Evolutionary conservation across 2,888 invertebrate species (phyloP).

Genomic region (Melieria picta): DNA sequence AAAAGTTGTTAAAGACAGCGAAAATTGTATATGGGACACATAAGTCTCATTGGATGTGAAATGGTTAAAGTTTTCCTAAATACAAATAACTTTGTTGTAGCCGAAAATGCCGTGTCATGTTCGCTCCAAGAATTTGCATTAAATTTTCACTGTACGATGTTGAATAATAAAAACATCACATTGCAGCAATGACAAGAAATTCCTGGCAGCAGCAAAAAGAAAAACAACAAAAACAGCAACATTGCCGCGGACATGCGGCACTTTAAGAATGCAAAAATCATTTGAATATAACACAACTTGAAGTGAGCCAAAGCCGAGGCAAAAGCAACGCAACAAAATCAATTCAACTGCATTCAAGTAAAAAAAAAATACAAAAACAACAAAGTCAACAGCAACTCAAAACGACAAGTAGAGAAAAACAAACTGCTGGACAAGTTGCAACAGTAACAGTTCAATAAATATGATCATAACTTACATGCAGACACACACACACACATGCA

Average conservation of each 20-base stretch:
- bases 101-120: too few relatives aligned
- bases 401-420: constrained; percentile 15
- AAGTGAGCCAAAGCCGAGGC: neutral
- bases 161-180: too few relatives aligned
- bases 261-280: constrained; percentile 13
- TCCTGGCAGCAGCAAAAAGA: too few relatives aligned
- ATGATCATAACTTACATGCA: constrained; percentile 29
- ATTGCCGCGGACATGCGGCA: constrained; percentile 10
- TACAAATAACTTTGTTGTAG: too few relatives aligned
- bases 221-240: constrained; percentile 1
- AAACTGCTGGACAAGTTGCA: constrained; percentile 35
- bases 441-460: constrained; percentile 47
- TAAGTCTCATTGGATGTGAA: too few relatives aligned
- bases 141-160: neutral
- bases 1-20: too few relatives aligned
- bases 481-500: constrained; percentile 21
- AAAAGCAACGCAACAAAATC: constrained; percentile 17
- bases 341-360: neutral
- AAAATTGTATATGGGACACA: too few relatives aligned
- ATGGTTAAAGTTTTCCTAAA: too few relatives aligned
- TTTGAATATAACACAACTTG: constrained; percentile 20
- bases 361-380: constrained; percentile 7
- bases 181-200: neutral
- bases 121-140: neutral
- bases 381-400: constrained; percentile 15